Base-by-base conservation (phyloP, 2,113 vertebrate species). In the Ia io region DNA sequence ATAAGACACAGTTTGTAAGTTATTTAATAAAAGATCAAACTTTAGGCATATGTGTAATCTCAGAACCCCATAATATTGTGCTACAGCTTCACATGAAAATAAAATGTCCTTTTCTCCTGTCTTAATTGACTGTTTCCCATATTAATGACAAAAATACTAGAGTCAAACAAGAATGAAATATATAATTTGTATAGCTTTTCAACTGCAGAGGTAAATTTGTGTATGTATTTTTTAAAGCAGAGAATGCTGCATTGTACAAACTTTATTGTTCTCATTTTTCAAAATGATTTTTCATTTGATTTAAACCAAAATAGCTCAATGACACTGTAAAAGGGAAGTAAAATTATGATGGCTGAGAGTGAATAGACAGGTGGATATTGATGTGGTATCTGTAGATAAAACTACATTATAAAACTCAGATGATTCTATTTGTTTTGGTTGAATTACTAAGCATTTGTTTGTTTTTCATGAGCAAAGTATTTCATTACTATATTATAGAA, bases 401-500 rank as follows among this genome's bases (percentile, higher is more conserved):
- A 76, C 30, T 28, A 42, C 32, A 11, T 93, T 87, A 67, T 20
- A 82, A 90, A 92, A 51, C 9, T 71, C 32, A 69, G 12, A 78
- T 76, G 44, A 76, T 79, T 83, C 5, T 22, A 74, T 89, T 88
- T 94, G 53, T 89, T 73, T 79, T 70, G 73, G 25, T 61, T 85
- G 32, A 76, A 56, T 51, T 78, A 51, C 76, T 88, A 88, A 96
- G 51, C n/a, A 69, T 49, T 88, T 76, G 47, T 90, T 96, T 30
- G 2, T 47, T 37, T 90, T 28, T 92, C 44, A 53, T 78, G 7
- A 82, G 14, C 10, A 85, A 78, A 88, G 2, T 37, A 25, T 37
- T 86, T 93, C 23, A 74, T 93, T 90, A 84, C 20, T 35, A 7
- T 51, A 28, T 78, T 83, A 13, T 2, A 67, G 30, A 91, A 80